These are phyloP conservation scores for Thamnophis elegans DNA, from an alignment of 2,797 vertebrate species.

Conservation along the genomic window DNA sequence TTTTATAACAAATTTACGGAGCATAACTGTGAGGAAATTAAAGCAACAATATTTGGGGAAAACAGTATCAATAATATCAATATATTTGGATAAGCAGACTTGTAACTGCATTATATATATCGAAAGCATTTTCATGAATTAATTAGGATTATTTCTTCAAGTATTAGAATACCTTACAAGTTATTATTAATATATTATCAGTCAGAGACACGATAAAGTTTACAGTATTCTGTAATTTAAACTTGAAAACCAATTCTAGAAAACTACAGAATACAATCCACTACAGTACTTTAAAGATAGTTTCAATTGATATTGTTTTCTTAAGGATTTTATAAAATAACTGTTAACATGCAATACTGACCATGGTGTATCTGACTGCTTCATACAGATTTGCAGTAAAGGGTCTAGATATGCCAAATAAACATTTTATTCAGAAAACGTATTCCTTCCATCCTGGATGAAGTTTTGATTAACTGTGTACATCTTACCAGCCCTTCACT, in stretches of 20 bases:
- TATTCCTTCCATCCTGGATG: constrained; percentile 41
- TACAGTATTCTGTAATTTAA: constrained; percentile 54
- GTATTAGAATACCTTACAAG: neutral
- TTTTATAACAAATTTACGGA: neutral
- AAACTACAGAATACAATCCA: constrained; percentile 47
- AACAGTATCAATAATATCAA: neutral
- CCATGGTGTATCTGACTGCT: neutral
- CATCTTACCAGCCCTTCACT: constrained; percentile 93
- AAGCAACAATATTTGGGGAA: constrained; percentile 10
- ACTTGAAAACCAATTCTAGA: constrained; percentile 40
- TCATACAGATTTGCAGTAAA: neutral
- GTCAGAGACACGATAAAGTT: constrained; percentile 36
- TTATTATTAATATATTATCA: constrained; percentile 34
- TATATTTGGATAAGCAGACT: neutral
- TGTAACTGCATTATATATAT: neutral
- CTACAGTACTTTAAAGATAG: constrained; percentile 44
- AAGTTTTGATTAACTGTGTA: constrained; percentile 66
- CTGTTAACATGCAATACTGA: constrained; percentile 23
- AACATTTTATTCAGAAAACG: constrained; percentile 5
- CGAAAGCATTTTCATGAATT: neutral
- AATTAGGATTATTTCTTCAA: neutral
- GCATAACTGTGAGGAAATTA: neutral
- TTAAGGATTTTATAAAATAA: constrained; percentile 10
- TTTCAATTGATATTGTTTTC: constrained; percentile 40
- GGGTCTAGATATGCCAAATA: neutral